Base-by-base conservation (phyloP, 2,797 vertebrate species). In the Poeciliopsis gracilis region DNA sequence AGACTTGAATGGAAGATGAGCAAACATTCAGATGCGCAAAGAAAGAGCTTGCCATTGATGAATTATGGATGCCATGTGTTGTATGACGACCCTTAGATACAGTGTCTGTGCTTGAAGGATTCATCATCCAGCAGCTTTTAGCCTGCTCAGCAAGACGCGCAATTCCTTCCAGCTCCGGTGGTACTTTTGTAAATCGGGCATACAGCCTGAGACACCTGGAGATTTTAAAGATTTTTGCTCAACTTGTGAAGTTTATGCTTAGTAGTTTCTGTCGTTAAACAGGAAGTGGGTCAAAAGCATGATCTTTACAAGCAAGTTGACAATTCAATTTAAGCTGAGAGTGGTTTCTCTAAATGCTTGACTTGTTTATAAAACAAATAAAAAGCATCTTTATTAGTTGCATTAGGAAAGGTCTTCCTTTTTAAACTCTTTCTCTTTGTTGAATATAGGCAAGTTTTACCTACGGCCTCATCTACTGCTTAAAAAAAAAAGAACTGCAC, bases 41-140 rank as follows among this genome's bases (percentile, higher is more conserved):
- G 36, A 49, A 36, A 30, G 57, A 73, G 23, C 11, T 4, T 30
- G 30, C 30, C 49, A 25, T 41, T 12, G 66, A 49, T 84, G 70
- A 84, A 86, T 84, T 77, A 86, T 81, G 63, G 77, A 87, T 88
- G 75, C 41, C 47, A 53, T 13, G 43, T 72, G 77, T 63, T 77
- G 67, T 71, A 74, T 79, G 78, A 33, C 46, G 76, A 43, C 63
- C 78, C 79, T 83, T 36, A 63, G 38, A 30, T 61, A 18, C 15
- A 61, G 59, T 71, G 69, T 71, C 36, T 36, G 78, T 78, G 79
- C 45, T 51, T 72, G 49, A 76, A 73, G 49, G 63, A 33, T 61
- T 13, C 30, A 61, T 30, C 59, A 61, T 33, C 59, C 23, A 80
- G 30, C 61, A 79, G 57, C 49, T 47, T 61, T 73, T 41, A 38